These are phyloP conservation scores for Mus pahari DNA, from an alignment of 2,113 vertebrate genomes.

Conservation along the genomic window DNA sequence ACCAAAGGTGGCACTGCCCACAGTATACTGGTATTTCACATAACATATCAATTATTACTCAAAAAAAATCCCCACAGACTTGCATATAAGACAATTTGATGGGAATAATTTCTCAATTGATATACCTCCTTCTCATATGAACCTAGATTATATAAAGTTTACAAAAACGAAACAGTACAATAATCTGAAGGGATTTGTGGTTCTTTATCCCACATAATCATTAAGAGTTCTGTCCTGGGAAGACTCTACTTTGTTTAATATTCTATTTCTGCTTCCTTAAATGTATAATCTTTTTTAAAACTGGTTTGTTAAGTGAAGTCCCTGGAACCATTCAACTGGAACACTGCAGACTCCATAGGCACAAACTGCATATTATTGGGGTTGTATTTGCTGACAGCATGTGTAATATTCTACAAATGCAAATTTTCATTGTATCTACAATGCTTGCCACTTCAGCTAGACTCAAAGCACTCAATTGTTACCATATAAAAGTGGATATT, in stretches of 20 bases:
- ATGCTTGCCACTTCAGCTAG: neutral
- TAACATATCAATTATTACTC: neutral
- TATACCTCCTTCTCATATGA: neutral
- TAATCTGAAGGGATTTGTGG: neutral
- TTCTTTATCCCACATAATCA: neutral
- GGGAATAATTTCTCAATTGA: neutral
- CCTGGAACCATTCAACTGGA: neutral
- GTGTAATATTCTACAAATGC: neutral
- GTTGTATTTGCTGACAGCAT: neutral
- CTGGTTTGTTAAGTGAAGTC: neutral
- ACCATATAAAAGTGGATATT: neutral
- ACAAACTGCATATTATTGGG: neutral
- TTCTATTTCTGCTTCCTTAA: neutral
- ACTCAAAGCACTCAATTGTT: neutral
- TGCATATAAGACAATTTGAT: neutral
- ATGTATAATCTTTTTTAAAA: slow-evolving; percentile 21
- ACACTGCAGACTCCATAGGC: neutral
- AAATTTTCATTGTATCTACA: neutral
- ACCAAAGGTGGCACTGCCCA: neutral
- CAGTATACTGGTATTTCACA: neutral
- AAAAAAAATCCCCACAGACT: neutral
- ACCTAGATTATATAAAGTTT: neutral
- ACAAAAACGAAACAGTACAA: neutral
- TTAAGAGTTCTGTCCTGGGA: neutral
- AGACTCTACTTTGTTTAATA: neutral